These are phyloP conservation scores for Cephus spinipes DNA, from an alignment of 2,888 invertebrate genomes.

Conservation along the genomic window DNA sequence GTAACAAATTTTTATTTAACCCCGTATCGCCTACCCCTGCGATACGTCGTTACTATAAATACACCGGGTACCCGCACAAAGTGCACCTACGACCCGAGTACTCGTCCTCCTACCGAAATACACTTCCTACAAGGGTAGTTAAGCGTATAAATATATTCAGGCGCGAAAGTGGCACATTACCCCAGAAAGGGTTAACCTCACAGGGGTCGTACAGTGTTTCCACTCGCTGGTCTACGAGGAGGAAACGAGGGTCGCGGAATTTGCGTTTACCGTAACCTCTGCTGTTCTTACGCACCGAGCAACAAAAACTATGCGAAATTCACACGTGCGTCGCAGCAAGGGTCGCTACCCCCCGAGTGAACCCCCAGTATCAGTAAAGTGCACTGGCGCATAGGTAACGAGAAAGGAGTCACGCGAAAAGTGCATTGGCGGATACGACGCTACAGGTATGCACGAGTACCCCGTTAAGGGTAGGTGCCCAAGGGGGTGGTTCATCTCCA, in stretches of 20 bases:
- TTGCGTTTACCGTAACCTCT: not conserved
- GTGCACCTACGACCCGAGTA: no score
- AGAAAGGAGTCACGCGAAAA: not conserved
- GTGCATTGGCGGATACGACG: not conserved
- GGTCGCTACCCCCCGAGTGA: not conserved
- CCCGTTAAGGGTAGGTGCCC: not conserved
- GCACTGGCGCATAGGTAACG: not conserved
- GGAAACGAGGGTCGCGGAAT: not conserved
- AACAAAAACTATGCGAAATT: not conserved
- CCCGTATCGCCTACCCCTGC: not conserved
- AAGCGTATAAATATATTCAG: not conserved
- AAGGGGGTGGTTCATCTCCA: not conserved
- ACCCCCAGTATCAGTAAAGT: not conserved
- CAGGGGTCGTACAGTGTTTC: not conserved
- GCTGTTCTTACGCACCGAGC: not conserved
- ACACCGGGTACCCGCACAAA: not conserved
- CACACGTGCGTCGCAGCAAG: not conserved
- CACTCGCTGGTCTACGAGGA: not conserved
- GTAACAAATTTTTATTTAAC: not conserved
- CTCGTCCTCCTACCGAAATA: not conserved
- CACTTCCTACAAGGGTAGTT: not conserved
- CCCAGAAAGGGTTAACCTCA: not conserved
- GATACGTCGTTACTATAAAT: not conserved
- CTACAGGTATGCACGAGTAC: not conserved
- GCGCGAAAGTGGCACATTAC: not conserved